A percentile compares a stretch with the other conserved stretches of the same genome.
Conservation (phyloP, 2,888 invertebrate species). For the Apamea epomidion region DNA sequence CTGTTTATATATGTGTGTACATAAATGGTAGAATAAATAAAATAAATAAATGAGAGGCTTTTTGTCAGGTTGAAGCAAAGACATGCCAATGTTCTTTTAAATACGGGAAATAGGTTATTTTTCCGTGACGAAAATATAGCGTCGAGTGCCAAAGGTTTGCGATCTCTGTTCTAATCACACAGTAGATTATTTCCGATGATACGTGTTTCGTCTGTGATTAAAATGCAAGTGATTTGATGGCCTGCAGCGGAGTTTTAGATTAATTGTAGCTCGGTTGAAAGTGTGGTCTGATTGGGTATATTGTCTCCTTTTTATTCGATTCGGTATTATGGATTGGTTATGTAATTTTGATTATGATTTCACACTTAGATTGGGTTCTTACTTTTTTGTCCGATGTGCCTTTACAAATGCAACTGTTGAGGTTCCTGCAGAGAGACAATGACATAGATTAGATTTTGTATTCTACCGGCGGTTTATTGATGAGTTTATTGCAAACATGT, state of each 20-base stretch:
- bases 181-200: conserved; percentile 63
- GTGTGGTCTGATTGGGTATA: conserved; percentile 37
- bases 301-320: conserved; percentile 35
- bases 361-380: conserved; percentile 15
- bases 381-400: background rate
- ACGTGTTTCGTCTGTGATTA: conserved; percentile 47
- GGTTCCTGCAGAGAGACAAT: background rate
- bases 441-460: background rate
- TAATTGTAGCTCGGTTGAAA: conserved; percentile 55
- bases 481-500: background rate
- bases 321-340: conserved; percentile 28
- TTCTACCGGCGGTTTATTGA: background rate
- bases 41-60: background rate
- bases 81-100: background rate
- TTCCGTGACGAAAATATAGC: background rate
- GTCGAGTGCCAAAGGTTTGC: background rate
- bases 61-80: background rate
- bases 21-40: no score
- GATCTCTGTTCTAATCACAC: conserved; percentile 19
- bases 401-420: background rate
- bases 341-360: conserved; percentile 41
- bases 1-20: no score
- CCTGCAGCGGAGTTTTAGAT: conserved; percentile 56
- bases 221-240: conserved; percentile 55
- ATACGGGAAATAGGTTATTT: background rate